Base-by-base conservation (phyloP, 2,888 invertebrate species). In the Ptilodon capucinus region DNA sequence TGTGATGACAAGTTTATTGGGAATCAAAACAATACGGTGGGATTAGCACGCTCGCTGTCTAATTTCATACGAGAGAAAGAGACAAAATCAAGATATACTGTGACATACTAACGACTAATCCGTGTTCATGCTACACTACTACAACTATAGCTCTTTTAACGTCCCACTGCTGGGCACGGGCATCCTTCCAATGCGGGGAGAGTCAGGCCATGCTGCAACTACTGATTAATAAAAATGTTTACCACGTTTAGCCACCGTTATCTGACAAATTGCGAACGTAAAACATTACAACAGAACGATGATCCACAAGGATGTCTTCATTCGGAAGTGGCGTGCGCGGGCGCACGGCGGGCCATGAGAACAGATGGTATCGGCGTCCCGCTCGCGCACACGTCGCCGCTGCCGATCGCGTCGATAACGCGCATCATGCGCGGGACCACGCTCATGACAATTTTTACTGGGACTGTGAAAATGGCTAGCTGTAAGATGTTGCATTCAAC, bases 341-440 rank as follows among this genome's bases (percentile, higher is more conserved):
- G 44, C 43, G 44, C 51, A 60, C 60, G 45, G 60, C 54, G 60
- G 75, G 68, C 72, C 84, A 81, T 88, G 88, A 81, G 88, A 87
- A 88, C 78, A 70, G 88, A 88, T 88, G 70, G 57, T 86, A 88
- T 88, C 85, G 54, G 51, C 57, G 57, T 71, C 77, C 74, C 79
- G 66, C 71, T 75, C 69, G 72, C 80, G 76, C 82, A 82, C 83
- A 72, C 80, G 80, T 76, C 72, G 64, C 72, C 19, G 35, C 35
- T 6, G 35, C 40, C 45, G 79, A 79, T 79, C 54, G 53, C 36
- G 51, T 43, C 58, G 79, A 79, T 79, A 75, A 64, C 55, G 60
- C 64, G 60, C 57, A 63, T 60, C 71, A 66, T 65, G 67, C 61
- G 57, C 59, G 21, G 50, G 50, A 51, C 52, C 64, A 60, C 48